Conservation (phyloP, 2,797 vertebrate genomes). For the Parauchenoglanis ngamensis region DNA sequence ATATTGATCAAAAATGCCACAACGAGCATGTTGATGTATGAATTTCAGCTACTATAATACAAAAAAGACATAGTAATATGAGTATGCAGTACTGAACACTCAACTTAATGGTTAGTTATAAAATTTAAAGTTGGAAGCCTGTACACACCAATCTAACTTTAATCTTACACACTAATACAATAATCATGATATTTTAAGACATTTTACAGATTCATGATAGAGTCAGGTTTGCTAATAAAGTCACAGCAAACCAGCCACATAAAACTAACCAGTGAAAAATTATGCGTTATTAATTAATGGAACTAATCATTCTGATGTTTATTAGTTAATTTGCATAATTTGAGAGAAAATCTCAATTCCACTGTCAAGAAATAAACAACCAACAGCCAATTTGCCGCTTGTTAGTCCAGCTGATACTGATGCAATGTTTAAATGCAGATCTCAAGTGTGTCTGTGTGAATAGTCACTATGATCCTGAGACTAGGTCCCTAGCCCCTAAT, state of each 20-base stretch:
- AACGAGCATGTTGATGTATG: not conserved
- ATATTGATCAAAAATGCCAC: not conserved
- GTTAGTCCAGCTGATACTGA: not conserved
- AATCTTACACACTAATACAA: not conserved
- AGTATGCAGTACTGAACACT: not conserved
- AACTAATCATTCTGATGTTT: not conserved
- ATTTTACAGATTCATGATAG: not conserved
- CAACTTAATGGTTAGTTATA: not conserved
- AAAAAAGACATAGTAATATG: not conserved
- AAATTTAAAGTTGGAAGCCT: not conserved
- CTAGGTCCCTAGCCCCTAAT: not conserved
- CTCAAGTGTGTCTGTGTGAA: not conserved
- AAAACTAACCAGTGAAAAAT: not conserved
- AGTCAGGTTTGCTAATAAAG: not conserved
- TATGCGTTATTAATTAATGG: not conserved
- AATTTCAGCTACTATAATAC: not conserved
- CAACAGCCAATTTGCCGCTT: not conserved
- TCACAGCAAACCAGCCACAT: not conserved
- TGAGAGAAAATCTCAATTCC: not conserved
- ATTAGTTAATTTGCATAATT: not conserved
- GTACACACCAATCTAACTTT: not conserved
- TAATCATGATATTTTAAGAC: not conserved
- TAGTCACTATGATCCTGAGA: not conserved
- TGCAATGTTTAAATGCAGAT: not conserved
- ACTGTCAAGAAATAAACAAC: not conserved